A percentile compares a stretch with the other conserved stretches of the same genome.
phyloP scores from a whole-genome alignment of 2,888 invertebrate genomes.

The Phalangium opilio region DNA sequence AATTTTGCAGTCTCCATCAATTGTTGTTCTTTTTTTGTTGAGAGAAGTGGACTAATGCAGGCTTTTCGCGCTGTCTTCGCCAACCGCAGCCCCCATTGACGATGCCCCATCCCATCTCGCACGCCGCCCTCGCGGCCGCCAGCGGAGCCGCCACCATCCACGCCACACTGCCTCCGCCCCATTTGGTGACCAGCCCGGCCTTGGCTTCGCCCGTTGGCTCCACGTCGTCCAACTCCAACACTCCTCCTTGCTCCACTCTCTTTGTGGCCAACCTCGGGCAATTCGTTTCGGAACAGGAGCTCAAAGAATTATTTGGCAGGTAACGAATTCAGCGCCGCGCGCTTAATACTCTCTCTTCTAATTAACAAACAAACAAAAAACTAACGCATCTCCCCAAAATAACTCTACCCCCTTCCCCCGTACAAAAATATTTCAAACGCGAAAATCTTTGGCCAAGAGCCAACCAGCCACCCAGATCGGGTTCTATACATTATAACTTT shows the following conservation, averaged over 20 bases:
- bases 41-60: no score
- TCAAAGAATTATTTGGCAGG: slow-evolving; percentile 97
- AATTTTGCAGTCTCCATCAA: not conserved
- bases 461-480: no score
- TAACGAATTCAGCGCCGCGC: slow-evolving; percentile 35
- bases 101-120: slow-evolving; percentile 40
- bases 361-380: not conserved
- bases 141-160: slow-evolving; percentile 50
- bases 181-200: slow-evolving; percentile 64
- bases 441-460: not conserved
- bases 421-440: not conserved
- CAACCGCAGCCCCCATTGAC: slow-evolving; percentile 40
- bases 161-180: slow-evolving; percentile 57
- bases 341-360: slow-evolving; percentile 1
- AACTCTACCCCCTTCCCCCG: not conserved
- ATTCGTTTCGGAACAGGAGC: slow-evolving; percentile 93
- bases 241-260: slow-evolving; percentile 88
- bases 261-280: slow-evolving; percentile 97
- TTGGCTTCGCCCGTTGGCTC: slow-evolving; percentile 74
- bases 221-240: slow-evolving; percentile 30
- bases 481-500: no score
- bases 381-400: not conserved
- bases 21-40: not conserved
- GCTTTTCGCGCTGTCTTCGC: no score
- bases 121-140: slow-evolving; percentile 32